Evolutionary conservation across 2,113 vertebrate species (phyloP).

Genomic region (Tricholaema leucomelas): DNA sequence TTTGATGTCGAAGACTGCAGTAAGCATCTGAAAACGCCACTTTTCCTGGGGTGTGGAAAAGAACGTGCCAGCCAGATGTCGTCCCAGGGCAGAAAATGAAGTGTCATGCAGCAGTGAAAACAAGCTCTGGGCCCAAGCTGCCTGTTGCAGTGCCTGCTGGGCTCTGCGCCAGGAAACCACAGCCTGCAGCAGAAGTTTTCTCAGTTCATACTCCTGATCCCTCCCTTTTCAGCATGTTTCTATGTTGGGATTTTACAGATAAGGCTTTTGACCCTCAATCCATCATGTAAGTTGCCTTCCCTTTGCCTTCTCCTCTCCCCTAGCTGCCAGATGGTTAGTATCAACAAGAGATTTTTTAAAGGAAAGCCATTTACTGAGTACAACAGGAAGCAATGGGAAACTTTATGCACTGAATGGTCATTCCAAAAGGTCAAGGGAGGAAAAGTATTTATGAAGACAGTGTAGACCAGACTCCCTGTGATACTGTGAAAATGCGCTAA

Average conservation of each 20-base stretch:
- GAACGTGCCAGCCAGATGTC: conserved; percentile 51
- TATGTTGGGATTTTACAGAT: not conserved
- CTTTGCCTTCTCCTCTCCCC: not conserved
- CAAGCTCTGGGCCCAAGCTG: not conserved
- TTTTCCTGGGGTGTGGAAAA: not conserved
- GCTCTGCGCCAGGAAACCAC: not conserved
- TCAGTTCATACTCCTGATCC: not conserved
- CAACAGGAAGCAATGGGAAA: not conserved
- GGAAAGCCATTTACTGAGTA: conserved; percentile 6
- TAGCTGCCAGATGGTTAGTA: not conserved
- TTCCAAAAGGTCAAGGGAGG: conserved; percentile 6
- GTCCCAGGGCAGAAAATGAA: conserved; percentile 42
- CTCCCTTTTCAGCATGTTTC: not conserved
- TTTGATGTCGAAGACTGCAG: not conserved
- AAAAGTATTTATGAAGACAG: not conserved
- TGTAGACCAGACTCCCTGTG: not conserved
- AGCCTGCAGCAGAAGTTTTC: not conserved
- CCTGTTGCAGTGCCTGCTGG: not conserved
- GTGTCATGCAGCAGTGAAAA: not conserved
- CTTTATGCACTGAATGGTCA: not conserved
- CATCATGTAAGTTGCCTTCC: not conserved
- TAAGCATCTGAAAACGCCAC: not conserved
- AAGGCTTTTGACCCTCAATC: not conserved
- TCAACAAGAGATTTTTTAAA: conserved; percentile 6
- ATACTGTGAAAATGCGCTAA: not conserved